Evolutionary conservation across 2,888 invertebrate genomes (phyloP).

Genomic region (Oasisia sp.): DNA sequence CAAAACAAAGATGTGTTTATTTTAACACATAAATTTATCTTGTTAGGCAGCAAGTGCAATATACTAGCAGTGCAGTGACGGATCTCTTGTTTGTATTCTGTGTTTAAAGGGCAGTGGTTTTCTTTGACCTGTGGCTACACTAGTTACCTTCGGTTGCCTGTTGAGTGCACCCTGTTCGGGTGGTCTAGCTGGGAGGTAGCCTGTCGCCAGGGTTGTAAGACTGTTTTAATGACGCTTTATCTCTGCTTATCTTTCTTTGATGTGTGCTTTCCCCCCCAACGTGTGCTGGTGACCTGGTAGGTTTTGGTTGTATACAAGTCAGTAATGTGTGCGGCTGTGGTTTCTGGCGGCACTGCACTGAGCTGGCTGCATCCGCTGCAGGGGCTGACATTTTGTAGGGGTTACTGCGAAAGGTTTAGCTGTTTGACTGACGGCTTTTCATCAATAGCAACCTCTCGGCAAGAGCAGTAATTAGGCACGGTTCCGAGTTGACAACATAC

Average conservation of each 20-base stretch:
- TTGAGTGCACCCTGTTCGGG: not conserved
- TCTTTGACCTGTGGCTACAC: not conserved
- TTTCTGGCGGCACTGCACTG: not conserved
- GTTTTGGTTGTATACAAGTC: not conserved
- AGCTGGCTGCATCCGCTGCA: not conserved
- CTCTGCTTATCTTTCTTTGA: slow-evolving; percentile 6
- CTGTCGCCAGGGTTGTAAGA: not conserved
- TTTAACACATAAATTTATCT: not conserved
- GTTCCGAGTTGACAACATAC: not conserved
- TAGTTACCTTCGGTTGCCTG: not conserved
- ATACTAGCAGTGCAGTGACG: not conserved
- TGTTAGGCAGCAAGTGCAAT: not conserved
- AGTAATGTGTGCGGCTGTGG: not conserved
- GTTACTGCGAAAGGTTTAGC: not conserved
- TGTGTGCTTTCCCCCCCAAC: not conserved
- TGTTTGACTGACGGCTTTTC: not conserved
- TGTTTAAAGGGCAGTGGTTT: not conserved
- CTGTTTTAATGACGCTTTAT: not conserved
- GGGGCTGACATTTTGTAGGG: not conserved
- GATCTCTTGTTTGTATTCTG: not conserved
- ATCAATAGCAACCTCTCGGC: not conserved
- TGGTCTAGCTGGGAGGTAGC: slow-evolving; percentile 5
- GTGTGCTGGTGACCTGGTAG: not conserved
- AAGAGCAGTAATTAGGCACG: not conserved
- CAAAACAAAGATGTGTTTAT: not conserved